Conservation (phyloP, 2,888 invertebrate genomes). For the Agonopterix arenella region DNA sequence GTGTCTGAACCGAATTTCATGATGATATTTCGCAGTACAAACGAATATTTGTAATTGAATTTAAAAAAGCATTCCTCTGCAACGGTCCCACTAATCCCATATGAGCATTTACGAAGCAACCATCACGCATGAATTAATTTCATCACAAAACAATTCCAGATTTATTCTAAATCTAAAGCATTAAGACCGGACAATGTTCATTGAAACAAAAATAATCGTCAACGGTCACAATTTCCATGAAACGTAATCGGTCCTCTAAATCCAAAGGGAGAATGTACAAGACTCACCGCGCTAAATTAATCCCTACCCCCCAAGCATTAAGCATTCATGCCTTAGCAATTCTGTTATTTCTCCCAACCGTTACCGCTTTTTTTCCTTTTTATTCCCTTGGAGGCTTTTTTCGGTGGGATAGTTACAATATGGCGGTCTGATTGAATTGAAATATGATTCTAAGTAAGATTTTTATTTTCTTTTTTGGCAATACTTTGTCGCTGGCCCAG, state of each 20-base stretch:
- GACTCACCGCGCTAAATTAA: slow-evolving; percentile 47
- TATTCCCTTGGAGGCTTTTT: slow-evolving; percentile 20
- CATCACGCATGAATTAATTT: no score
- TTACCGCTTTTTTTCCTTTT: slow-evolving; percentile 30
- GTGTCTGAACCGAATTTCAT: no score
- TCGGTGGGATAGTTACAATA: slow-evolving; percentile 19
- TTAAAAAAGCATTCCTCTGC: no score
- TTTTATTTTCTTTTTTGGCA: no score
- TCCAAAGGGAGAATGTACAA: slow-evolving; percentile 30
- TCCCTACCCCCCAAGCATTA: slow-evolving; percentile 52
- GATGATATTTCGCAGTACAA: no score
- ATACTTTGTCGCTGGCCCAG: no score
- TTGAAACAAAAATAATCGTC: slow-evolving; percentile 7
- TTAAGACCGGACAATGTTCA: slow-evolving; percentile 4
- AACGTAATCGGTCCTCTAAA: slow-evolving; percentile 21
- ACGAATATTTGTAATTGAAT: no score
- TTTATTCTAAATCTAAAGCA: no score
- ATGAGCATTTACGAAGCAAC: no score
- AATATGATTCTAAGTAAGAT: no score
- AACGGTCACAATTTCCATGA: slow-evolving; percentile 8
- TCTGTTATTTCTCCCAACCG: slow-evolving; percentile 52
- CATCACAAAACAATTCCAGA: no score
- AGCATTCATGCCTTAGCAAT: slow-evolving; percentile 63
- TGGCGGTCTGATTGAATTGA: neutral
- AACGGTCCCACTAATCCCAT: no score